Percentiles rank a stretch among this genome's conserved stretches.
phyloP scores from a whole-genome alignment of 2,113 vertebrate species.

The Mustelus asterias region DNA sequence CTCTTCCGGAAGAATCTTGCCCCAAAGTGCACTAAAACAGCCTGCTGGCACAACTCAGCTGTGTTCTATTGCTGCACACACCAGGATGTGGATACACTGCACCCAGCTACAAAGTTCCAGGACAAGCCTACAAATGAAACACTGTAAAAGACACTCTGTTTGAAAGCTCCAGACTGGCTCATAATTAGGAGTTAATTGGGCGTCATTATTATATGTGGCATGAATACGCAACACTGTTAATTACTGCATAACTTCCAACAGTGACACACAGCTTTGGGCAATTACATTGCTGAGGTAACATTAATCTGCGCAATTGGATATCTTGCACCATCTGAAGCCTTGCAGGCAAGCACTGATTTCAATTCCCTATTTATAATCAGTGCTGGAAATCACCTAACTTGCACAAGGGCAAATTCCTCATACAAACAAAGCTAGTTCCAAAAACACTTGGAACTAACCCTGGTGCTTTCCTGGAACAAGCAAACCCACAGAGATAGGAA shows the following conservation, averaged over 20 bases:
- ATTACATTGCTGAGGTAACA: not conserved
- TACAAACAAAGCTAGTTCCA: not conserved
- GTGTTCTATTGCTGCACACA: not conserved
- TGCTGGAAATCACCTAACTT: constrained; percentile 9
- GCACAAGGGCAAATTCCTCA: not conserved
- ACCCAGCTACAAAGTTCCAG: not conserved
- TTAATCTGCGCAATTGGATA: not conserved
- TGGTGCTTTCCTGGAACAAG: not conserved
- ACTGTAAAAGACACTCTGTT: not conserved
- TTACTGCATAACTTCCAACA: not conserved
- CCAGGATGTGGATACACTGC: not conserved
- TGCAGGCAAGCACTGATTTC: not conserved
- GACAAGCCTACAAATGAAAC: not conserved
- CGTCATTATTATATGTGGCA: not conserved
- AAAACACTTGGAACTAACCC: not conserved
- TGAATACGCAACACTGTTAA: not conserved
- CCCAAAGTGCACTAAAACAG: not conserved
- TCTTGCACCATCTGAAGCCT: not conserved
- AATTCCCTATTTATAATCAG: not conserved
- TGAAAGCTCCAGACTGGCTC: not conserved
- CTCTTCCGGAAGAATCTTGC: not conserved
- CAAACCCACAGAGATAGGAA: not conserved
- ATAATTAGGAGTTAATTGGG: not conserved
- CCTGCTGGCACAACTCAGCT: not conserved
- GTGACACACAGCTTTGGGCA: not conserved